These are phyloP conservation scores for Dendrocincla tyrannina DNA, from an alignment of 2,797 vertebrate genomes.

Conservation along the genomic window DNA sequence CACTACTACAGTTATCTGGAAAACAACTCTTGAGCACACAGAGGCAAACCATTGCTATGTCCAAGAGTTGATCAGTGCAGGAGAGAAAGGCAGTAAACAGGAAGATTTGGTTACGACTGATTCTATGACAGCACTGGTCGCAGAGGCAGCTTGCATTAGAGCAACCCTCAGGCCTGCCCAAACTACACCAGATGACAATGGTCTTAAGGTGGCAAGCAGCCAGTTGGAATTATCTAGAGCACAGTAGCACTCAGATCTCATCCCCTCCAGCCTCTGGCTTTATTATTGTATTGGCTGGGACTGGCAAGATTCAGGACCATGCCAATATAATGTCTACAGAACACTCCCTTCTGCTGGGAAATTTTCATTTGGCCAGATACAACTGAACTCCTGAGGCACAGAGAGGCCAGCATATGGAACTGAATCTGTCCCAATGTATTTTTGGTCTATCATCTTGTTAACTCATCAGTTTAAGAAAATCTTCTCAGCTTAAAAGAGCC, in stretches of 20 bases:
- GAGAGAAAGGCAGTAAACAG: background rate
- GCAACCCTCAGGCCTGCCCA: background rate
- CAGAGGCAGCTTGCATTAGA: rapidly evolving
- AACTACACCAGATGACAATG: background rate
- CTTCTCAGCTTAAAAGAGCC: background rate
- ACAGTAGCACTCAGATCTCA: background rate
- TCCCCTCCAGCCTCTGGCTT: background rate
- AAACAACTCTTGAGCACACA: background rate
- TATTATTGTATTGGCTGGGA: background rate
- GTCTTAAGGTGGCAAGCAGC: background rate
- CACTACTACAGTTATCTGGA: background rate
- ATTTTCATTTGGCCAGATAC: slow-evolving; percentile 22
- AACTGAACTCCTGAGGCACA: background rate
- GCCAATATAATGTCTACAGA: background rate
- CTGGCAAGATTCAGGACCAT: background rate
- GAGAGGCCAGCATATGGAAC: slow-evolving; percentile 11
- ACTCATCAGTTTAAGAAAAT: slow-evolving; percentile 58
- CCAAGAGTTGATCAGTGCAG: background rate
- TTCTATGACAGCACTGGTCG: background rate
- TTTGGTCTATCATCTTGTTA: slow-evolving; percentile 44
- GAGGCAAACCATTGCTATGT: background rate
- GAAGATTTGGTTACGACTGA: background rate
- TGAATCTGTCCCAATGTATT: slow-evolving; percentile 24
- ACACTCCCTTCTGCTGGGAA: background rate
- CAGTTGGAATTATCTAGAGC: background rate